Base-by-base conservation (phyloP, 2,888 invertebrate species). In the Glomeris marginata region DNA sequence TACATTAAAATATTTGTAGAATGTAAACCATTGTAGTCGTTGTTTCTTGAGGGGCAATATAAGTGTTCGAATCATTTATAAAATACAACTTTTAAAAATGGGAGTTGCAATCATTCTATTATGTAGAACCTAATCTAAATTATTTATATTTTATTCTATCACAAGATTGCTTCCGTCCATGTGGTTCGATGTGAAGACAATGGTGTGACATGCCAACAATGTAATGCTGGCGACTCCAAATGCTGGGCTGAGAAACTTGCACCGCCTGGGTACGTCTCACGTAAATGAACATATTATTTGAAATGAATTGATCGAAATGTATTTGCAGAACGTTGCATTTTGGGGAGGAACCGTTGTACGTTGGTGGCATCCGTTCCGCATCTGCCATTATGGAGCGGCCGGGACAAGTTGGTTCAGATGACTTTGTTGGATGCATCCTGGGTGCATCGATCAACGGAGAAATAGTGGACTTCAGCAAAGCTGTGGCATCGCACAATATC, bases 361-460 rank as follows among this genome's bases (percentile, higher is more conserved):
- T 94, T 56, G 92, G 92, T 20, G 94, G 94, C 6, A 70, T 94
- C 35, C 73, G 77, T 42, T 80, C 80, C 57, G 84, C 90, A 0
- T 86, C 87, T 67, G 84, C 88, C 13, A 79, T 91, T 1, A 68
- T 91, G 22, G 87, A 90, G 64, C 76, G 90, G 41, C 86, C 86
- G 0, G 88, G 87, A 0, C 91, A 92, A 68, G 78, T 94, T 37
- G 82, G 82, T 60, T 81, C 90, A 0, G 91, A 92, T 63, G 92
- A 94, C 64, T 79, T 95, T 53, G 81, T 92, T 15, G 95, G 95
- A 4, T 95, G 95, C 63, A 78, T 94, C 57, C 88, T 91, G 62
- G 87, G 87, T 58, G 81, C 92, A 1, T 77, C 83, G 0, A 77
- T 94, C 48, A 91, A 94, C 62, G 91, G 90, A 2, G 76, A 87